Conservation (phyloP, 1,140 invertebrate genomes). For the Coenobita brevimanus region DNA sequence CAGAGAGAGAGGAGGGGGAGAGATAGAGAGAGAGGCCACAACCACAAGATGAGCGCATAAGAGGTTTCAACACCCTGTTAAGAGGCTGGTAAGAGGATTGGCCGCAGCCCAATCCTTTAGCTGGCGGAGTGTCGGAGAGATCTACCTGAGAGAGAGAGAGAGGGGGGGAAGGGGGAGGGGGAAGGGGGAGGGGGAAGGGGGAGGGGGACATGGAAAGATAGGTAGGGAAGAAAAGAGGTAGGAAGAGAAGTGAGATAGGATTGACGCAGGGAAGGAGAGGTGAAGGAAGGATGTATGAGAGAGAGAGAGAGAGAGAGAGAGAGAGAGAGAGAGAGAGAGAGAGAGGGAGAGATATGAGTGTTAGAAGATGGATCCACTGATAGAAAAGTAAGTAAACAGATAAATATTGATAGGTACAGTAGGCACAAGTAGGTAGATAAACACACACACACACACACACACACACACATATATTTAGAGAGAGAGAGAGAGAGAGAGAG, state of each 20-base stretch:
- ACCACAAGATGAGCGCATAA: slow-evolving; percentile 15
- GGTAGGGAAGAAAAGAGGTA: no score
- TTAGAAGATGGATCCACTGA: no score
- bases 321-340: neutral
- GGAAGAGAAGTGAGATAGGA: no score
- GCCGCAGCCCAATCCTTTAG: slow-evolving; percentile 15
- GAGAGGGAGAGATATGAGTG: no score
- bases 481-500: neutral
- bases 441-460: no score
- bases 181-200: neutral
- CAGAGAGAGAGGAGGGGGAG: neutral
- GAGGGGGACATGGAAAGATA: no score
- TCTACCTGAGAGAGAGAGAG: slow-evolving; percentile 1
- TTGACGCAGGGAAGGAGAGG: no score
- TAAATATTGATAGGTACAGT: no score
- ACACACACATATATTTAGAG: no score
- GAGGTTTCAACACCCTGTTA: slow-evolving; percentile 47
- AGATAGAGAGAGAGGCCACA: neutral
- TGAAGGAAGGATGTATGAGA: neutral
- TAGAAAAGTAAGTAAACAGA: no score
- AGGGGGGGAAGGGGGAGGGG: neutral
- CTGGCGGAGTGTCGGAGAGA: neutral
- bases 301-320: neutral
- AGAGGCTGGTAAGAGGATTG: slow-evolving; percentile 22
- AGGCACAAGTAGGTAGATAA: no score